Base-by-base conservation (phyloP, 2,113 vertebrate species). In the Sarotherodon lohbergeri region DNA sequence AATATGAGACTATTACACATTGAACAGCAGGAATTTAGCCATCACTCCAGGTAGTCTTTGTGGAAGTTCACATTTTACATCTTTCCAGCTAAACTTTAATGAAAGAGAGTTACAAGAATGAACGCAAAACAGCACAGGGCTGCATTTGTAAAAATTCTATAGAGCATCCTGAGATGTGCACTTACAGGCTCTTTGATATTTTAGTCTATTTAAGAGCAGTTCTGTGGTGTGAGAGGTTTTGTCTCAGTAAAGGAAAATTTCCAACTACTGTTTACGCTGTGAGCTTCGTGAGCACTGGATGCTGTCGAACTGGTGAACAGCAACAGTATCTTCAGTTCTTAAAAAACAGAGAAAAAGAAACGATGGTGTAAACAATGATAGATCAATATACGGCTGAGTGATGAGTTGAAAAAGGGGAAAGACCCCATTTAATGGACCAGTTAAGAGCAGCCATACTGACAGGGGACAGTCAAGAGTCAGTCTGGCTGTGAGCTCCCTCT, bases 401-500 rank as follows among this genome's bases (percentile, higher is more conserved):
- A 85, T 9, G 14, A 85, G 71, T 9, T 14, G 22, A 36, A 56
- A 32, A 57, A 24, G 5, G 27, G 24, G 29, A 82, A 43, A 7
- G 22, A 14, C 8, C 2, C 9, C 32, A 16, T n/a, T 68, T 16
- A 27, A 16, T 73, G 14, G 41, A 73, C 22, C 24, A 29, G 41
- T 76, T 76, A 50, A 19, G 71, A 50, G 71, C 17, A 78, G 27
- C n/a, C 16, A 50, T 12, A 39, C 11, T 56, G 13, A 1, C 12
- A 27, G n/a, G 5, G 29, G 5, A 6, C 19, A 1, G 63, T 54
- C 6, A 61, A 48, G 9, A 73, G 52, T 96, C 89, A 95, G 50
- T 95, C 84, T 82, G 89, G 85, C 8, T 91, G 89, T 46, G 86
- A 90, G 89, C 88, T 92, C 90, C 91, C 93, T 86, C 92, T 56